Evolutionary conservation across 2,888 invertebrate genomes (phyloP).

Genomic region (Caenorhabditis sp.): DNA sequence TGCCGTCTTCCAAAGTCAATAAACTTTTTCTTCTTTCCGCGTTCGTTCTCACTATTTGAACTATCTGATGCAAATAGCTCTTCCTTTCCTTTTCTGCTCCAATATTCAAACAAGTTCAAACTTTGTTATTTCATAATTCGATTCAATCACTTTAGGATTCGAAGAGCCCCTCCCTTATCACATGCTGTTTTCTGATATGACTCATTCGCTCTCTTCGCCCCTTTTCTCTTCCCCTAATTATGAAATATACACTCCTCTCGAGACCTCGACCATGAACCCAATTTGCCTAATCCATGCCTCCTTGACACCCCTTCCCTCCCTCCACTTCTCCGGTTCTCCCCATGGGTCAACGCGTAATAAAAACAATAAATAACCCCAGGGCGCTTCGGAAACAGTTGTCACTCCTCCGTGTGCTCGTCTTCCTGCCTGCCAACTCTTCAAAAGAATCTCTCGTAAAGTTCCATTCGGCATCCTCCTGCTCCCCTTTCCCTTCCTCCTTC

Average conservation of each 20-base stretch:
- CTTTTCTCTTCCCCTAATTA: background rate
- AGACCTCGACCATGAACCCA: slow-evolving; percentile 8
- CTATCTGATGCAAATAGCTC: background rate
- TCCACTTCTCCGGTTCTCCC: slow-evolving; percentile 3
- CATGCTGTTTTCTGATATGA: too few species aligned
- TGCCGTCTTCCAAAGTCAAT: background rate
- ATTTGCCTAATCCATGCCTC: slow-evolving; percentile 6
- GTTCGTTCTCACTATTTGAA: background rate
- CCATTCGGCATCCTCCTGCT: too few species aligned
- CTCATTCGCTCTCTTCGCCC: background rate
- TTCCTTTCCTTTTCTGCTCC: background rate
- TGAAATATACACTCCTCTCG: slow-evolving; percentile 1
- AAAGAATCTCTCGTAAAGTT: slow-evolving; percentile 10
- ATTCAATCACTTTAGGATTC: too few species aligned
- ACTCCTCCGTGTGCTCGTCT: too few species aligned
- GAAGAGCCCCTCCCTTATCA: too few species aligned
- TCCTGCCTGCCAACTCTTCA: slow-evolving; percentile 1
- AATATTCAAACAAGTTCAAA: background rate
- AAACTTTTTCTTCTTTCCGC: too few species aligned
- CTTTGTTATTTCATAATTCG: too few species aligned
- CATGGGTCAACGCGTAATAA: slow-evolving; percentile 17
- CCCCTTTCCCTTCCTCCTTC: too few species aligned
- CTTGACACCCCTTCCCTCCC: slow-evolving; percentile 14
- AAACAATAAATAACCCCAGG: slow-evolving; percentile 30
- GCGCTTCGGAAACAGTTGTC: slow-evolving; percentile 13